Percentiles rank a stretch among this genome's conserved stretches.
Evolutionary conservation across 1,140 invertebrate species (phyloP).

Genomic region (Drosophila dunni): DNA sequence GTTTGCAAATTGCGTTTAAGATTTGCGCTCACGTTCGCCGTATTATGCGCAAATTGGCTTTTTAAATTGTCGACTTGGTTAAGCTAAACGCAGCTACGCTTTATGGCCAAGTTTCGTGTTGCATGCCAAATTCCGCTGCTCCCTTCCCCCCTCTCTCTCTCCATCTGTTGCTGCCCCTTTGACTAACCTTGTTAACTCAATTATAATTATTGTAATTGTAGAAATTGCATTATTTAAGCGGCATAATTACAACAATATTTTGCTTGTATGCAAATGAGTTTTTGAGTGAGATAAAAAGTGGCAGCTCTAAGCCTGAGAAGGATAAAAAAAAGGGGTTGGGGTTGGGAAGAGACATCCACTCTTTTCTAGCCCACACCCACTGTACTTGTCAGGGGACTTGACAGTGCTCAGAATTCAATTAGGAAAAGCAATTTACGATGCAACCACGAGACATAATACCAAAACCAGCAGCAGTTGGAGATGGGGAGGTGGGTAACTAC

Average conservation of each 20-base stretch:
- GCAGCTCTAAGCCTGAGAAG: too few relatives aligned
- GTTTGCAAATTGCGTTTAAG: conserved; percentile 58
- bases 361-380: conserved; percentile 41
- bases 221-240: conserved; percentile 74
- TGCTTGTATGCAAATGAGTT: conserved; percentile 53
- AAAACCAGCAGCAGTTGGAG: conserved; percentile 53
- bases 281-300: neutral
- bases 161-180: neutral
- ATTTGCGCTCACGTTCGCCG: conserved; percentile 76
- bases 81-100: conserved; percentile 79
- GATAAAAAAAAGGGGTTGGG: too few relatives aligned
- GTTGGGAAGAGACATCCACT: neutral
- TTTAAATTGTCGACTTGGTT: conserved; percentile 82
- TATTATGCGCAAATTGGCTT: conserved; percentile 83
- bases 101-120: conserved; percentile 76
- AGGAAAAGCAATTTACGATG: conserved; percentile 77
- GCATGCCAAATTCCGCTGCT: conserved; percentile 69
- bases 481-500: neutral
- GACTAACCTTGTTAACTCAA: conserved; percentile 53
- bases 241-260: conserved; percentile 71
- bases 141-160: neutral
- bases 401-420: conserved; percentile 76
- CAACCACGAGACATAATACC: conserved; percentile 71
- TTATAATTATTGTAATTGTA: conserved; percentile 73
- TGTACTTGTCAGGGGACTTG: conserved; percentile 54